phyloP scores from a whole-genome alignment of 2,113 vertebrate species.

The Gavialis gangeticus region DNA sequence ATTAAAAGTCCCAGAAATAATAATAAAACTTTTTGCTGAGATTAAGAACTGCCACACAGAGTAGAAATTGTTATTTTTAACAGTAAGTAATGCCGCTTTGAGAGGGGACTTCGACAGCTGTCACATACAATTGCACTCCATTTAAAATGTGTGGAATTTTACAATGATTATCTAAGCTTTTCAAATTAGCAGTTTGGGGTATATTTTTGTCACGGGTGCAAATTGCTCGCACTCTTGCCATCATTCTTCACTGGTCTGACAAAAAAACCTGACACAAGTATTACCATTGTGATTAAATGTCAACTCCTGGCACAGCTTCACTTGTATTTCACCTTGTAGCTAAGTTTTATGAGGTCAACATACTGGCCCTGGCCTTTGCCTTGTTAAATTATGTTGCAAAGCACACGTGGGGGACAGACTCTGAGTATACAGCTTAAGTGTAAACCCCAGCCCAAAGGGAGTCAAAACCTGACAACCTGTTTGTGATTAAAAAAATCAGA shows the following conservation, averaged over 20 bases:
- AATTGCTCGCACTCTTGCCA: not conserved
- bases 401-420: not conserved
- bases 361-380: not conserved
- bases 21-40: not conserved
- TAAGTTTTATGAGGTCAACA: not conserved
- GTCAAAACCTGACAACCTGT: not conserved
- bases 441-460: constrained; percentile 1
- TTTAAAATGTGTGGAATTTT: constrained; percentile 4
- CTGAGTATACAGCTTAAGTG: not conserved
- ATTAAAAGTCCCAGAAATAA: constrained; percentile 61
- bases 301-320: not conserved
- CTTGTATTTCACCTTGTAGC: not conserved
- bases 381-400: not conserved
- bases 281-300: not conserved
- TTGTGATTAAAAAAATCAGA: not conserved
- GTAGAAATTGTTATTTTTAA: constrained; percentile 43
- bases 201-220: not conserved
- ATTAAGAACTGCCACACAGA: not conserved
- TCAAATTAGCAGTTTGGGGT: constrained; percentile 15
- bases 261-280: not conserved
- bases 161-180: not conserved
- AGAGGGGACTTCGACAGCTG: not conserved
- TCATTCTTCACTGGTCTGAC: not conserved
- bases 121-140: not conserved
- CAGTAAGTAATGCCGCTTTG: not conserved